phyloP scores from a whole-genome alignment of 1,140 invertebrate species.

The Caenorhabditis elegans region DNA sequence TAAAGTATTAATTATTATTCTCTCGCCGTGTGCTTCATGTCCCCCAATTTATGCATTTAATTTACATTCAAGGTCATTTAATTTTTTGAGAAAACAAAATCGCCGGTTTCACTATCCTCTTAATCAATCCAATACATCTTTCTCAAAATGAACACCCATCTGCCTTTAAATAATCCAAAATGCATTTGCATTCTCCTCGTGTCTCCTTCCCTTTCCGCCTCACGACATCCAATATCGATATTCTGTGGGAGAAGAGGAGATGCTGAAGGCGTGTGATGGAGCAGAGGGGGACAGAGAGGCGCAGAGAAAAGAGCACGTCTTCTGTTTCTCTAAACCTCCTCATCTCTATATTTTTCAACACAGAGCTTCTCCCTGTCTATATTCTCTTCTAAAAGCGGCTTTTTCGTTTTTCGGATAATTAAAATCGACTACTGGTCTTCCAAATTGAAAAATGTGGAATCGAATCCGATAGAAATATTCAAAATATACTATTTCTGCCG shows the following conservation, averaged over 20 bases:
- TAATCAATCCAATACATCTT: no score
- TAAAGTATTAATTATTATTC: no score
- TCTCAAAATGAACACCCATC: not conserved
- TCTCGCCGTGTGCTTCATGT: no score
- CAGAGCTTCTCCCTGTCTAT: not conserved
- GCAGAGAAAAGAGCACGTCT: not conserved
- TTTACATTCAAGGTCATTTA: no score
- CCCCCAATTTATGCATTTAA: no score
- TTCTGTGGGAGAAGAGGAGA: not conserved
- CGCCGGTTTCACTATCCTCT: no score
- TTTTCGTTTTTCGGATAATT: not conserved
- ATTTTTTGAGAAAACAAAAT: no score
- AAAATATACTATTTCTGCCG: no score
- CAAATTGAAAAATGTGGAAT: not conserved
- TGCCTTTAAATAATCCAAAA: not conserved
- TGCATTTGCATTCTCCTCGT: not conserved
- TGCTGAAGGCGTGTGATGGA: not conserved
- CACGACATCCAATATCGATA: not conserved
- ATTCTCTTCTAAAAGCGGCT: not conserved
- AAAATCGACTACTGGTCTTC: not conserved
- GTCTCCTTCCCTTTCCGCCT: not conserved
- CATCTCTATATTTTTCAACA: not conserved
- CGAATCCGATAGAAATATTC: not conserved
- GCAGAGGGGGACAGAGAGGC: not conserved
- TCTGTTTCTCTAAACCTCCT: not conserved